These are phyloP conservation scores for Saxidomus purpurata DNA, from an alignment of 1,140 invertebrate species.

Conservation along the genomic window DNA sequence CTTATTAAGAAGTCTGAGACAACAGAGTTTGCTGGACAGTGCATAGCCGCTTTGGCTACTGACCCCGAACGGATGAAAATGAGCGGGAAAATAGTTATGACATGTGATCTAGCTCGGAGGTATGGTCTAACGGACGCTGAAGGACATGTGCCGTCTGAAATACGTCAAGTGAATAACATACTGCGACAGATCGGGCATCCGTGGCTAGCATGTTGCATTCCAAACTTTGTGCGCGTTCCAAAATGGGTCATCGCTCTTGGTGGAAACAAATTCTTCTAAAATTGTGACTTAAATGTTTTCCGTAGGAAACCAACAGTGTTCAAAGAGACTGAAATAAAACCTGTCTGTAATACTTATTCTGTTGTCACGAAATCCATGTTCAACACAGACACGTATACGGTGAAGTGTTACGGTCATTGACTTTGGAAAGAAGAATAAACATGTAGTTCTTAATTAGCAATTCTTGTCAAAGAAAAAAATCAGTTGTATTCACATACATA, in stretches of 20 bases:
- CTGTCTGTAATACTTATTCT: too few relatives aligned
- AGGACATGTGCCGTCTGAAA: constrained; percentile 70
- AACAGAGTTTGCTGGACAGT: constrained; percentile 83
- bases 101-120: constrained; percentile 82
- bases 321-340: too few relatives aligned
- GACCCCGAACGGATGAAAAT: constrained; percentile 84
- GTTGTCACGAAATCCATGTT: too few relatives aligned
- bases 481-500: too few relatives aligned
- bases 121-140: constrained; percentile 85
- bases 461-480: too few relatives aligned
- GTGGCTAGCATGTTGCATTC: constrained; percentile 67
- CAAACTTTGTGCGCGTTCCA: constrained; percentile 72
- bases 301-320: too few relatives aligned
- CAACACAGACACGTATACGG: too few relatives aligned
- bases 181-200: constrained; percentile 23
- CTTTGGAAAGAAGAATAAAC: too few relatives aligned
- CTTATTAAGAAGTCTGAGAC: constrained; percentile 79
- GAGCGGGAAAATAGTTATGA: constrained; percentile 80
- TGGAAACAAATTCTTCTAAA: constrained; percentile 72
- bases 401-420: too few relatives aligned
- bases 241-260: constrained; percentile 70
- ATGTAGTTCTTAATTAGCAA: too few relatives aligned
- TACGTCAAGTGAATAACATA: constrained; percentile 61
- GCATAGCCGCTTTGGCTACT: constrained; percentile 80
- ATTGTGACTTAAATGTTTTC: too few relatives aligned